Evolutionary conservation across 2,888 invertebrate species (phyloP).

Genomic region (Aporophyla lueneburgensis): DNA sequence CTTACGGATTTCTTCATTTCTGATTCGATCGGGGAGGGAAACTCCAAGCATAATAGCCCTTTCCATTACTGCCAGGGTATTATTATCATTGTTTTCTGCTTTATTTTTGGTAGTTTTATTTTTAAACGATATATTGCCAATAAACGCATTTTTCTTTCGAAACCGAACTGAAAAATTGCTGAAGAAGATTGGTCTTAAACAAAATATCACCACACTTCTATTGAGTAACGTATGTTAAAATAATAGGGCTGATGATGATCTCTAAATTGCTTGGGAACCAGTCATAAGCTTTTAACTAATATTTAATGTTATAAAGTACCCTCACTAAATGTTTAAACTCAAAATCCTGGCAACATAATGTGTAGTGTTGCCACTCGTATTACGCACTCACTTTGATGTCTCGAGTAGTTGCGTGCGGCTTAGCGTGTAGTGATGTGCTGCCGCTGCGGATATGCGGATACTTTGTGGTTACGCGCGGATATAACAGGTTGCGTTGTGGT

Average conservation of each 20-base stretch:
- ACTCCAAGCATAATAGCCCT: no score
- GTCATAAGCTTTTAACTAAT: not conserved
- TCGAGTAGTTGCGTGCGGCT: constrained; percentile 45
- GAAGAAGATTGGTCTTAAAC: no score
- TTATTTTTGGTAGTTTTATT: no score
- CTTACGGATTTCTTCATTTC: no score
- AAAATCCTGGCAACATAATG: constrained; percentile 12
- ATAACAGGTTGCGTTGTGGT: not conserved
- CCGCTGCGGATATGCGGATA: constrained; percentile 21
- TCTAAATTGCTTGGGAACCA: not conserved
- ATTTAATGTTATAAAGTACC: not conserved
- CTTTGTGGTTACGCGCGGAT: constrained; percentile 17
- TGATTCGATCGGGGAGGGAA: no score
- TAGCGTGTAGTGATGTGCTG: constrained; percentile 23
- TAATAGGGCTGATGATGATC: not conserved
- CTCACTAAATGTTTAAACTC: constrained; percentile 24
- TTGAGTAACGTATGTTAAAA: not conserved
- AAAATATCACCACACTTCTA: no score
- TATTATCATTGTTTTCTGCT: no score
- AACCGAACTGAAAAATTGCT: no score
- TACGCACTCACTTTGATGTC: constrained; percentile 56
- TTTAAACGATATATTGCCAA: no score
- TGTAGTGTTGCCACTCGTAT: constrained; percentile 26
- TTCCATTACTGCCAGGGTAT: no score
- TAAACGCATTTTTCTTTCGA: no score